Conservation (phyloP, 1,140 invertebrate genomes). For the Caenorhabditis latens region DNA sequence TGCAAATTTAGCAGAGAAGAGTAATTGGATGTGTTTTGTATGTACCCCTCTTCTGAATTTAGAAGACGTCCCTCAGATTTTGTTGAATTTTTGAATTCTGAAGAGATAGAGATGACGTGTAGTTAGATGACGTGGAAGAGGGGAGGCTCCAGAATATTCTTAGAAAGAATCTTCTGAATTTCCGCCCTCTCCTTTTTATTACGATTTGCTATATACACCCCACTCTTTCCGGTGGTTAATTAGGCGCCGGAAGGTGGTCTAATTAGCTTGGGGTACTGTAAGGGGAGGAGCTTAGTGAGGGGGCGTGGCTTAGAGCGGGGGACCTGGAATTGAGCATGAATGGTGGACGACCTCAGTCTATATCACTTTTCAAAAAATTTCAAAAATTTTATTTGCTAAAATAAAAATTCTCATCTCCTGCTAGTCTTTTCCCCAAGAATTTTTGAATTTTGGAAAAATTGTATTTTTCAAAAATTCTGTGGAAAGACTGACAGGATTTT, state of each 20-base stretch:
- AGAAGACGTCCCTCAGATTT: too few relatives aligned
- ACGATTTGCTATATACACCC: neutral
- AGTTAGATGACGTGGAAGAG: neutral
- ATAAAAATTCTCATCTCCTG: neutral
- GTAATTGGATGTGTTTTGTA: too few relatives aligned
- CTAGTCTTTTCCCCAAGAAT: neutral
- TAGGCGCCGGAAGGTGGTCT: neutral
- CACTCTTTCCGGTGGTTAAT: neutral
- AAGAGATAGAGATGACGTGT: neutral
- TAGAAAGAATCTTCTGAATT: neutral
- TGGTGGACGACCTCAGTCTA: too few relatives aligned
- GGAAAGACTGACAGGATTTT: too few relatives aligned
- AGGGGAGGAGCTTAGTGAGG: too few relatives aligned
- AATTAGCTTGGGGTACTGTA: neutral
- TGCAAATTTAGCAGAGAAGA: too few relatives aligned
- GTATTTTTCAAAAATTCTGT: neutral
- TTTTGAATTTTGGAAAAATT: neutral
- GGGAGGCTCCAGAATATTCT: too few relatives aligned
- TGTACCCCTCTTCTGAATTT: too few relatives aligned
- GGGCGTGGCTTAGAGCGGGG: too few relatives aligned
- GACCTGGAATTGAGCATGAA: neutral
- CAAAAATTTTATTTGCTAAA: neutral
- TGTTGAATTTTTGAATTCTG: too few relatives aligned
- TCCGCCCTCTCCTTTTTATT: conserved; percentile 6
- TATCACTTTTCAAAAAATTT: too few relatives aligned